phyloP scores from a whole-genome alignment of 2,113 vertebrate species.

The Brevimyrus niger region DNA sequence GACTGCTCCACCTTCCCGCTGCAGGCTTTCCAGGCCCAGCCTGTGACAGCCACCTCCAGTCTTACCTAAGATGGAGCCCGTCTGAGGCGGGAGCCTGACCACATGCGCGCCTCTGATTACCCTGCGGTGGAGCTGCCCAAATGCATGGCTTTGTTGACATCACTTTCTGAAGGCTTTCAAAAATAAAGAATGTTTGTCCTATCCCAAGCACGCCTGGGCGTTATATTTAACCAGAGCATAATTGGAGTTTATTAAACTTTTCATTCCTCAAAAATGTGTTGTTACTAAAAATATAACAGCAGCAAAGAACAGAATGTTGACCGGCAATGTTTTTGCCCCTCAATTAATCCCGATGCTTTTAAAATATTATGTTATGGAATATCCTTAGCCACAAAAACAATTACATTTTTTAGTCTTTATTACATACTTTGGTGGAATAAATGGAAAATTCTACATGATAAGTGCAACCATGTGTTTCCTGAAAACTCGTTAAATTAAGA shows the following conservation, averaged over 20 bases:
- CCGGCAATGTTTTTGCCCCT: neutral
- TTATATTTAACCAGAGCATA: neutral
- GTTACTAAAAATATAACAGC: neutral
- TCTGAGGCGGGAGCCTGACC: neutral
- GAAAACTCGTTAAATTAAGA: neutral
- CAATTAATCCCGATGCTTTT: neutral
- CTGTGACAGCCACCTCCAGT: neutral
- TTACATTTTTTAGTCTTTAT: neutral
- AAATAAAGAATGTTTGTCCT: conserved; percentile 1
- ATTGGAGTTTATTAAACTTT: neutral
- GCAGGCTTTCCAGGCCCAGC: neutral
- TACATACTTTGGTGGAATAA: neutral
- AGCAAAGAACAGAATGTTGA: neutral
- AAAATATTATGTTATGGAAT: neutral
- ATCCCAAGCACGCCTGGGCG: neutral
- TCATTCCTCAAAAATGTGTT: neutral
- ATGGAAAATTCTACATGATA: neutral
- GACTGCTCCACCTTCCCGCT: neutral
- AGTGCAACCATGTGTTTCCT: neutral
- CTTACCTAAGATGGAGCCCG: neutral
- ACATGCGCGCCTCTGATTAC: neutral
- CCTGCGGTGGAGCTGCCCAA: neutral
- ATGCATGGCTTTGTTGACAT: neutral
- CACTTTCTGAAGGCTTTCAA: neutral
- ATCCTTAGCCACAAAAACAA: neutral